These are phyloP conservation scores for Microctenopoma stevenorrisi DNA, from an alignment of 2,797 vertebrate species.

Conservation along the genomic window DNA sequence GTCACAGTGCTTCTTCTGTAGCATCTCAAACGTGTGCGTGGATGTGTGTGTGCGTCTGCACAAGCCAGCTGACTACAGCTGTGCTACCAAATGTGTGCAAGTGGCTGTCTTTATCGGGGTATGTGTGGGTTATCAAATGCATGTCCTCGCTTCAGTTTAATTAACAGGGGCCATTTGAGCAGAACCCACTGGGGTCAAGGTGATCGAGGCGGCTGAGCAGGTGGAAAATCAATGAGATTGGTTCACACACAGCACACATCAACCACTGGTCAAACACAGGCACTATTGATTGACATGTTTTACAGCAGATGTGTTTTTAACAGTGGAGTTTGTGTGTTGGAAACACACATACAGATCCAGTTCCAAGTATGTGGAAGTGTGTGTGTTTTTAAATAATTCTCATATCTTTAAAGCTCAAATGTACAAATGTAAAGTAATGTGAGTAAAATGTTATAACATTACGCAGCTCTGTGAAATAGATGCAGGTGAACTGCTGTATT, in stretches of 20 bases:
- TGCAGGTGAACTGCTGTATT: background rate
- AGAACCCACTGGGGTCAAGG: slow-evolving; percentile 59
- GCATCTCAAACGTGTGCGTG: slow-evolving; percentile 28
- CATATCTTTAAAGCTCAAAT: background rate
- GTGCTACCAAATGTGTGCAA: background rate
- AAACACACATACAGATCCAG: slow-evolving; percentile 23
- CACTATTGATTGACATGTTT: slow-evolving; percentile 64
- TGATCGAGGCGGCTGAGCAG: slow-evolving; percentile 64
- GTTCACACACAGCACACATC: slow-evolving; percentile 53
- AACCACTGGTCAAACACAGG: slow-evolving; percentile 73
- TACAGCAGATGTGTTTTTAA: slow-evolving; percentile 61
- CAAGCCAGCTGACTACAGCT: slow-evolving; percentile 35
- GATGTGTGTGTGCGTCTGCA: background rate
- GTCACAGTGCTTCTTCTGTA: slow-evolving; percentile 39
- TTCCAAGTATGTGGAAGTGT: background rate
- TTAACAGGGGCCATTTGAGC: slow-evolving; percentile 57
- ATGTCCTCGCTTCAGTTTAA: slow-evolving; percentile 64
- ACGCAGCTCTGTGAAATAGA: background rate
- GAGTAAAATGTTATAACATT: slow-evolving; percentile 2
- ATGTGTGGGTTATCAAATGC: slow-evolving; percentile 44
- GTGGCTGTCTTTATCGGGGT: slow-evolving; percentile 41
- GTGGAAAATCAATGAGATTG: slow-evolving; percentile 70
- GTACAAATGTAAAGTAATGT: background rate
- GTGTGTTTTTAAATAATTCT: no score
- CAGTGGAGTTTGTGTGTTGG: slow-evolving; percentile 45